Evolutionary conservation across 2,113 vertebrate species (phyloP), one percentile per base, ranked within the genome.

Genomic region (Cricetomys ansorgei): DNA sequence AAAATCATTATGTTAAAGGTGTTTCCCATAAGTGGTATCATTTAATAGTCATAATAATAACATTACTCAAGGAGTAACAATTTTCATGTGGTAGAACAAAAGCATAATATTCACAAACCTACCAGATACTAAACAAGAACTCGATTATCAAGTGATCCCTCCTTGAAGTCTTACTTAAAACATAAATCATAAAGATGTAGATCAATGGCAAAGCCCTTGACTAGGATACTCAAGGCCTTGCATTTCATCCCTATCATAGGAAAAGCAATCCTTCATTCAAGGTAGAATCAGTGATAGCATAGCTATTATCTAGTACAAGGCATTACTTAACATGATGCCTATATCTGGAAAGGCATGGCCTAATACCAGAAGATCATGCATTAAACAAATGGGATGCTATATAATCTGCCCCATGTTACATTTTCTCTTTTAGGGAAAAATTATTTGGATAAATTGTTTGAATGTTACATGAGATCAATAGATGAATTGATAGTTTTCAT

Each of bases 81-180:
- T 95, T 95, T 89, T 79, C 69, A 55, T 57, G 45, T 84, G 37
- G 80, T 29, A 88, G 53, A 93, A 65, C 65, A 81, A 91, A 55
- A 43, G 88, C 86, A 40, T 81, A 64, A 5, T 40, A 94, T 53
- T 64, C 27, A 88, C 34, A 13, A 40, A 6, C 17, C 50, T 80
- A 88, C 50, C 0, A 13, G 43, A 62, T 62, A 84, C 17, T 59
- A 95, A 93, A 77, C 37, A 89, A 89, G 29, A 84, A 93, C 16
- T 73, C 45, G n/a, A n/a, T 92, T 89, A 95, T 48, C 40, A 95
- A 92, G 53, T 16, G 69, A 69, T 10, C 25, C 25, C 13, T 88
- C 70, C 3, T 92, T 79, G 48, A 92, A 96, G 19, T 2, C 37
- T 89, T 94, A 95, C 89, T 96, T 92, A 85, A 92, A 96, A 96